Evolutionary conservation across 1,140 invertebrate genomes (phyloP), one percentile per base, ranked within the genome.

Genomic region (Bombus fervidus): DNA sequence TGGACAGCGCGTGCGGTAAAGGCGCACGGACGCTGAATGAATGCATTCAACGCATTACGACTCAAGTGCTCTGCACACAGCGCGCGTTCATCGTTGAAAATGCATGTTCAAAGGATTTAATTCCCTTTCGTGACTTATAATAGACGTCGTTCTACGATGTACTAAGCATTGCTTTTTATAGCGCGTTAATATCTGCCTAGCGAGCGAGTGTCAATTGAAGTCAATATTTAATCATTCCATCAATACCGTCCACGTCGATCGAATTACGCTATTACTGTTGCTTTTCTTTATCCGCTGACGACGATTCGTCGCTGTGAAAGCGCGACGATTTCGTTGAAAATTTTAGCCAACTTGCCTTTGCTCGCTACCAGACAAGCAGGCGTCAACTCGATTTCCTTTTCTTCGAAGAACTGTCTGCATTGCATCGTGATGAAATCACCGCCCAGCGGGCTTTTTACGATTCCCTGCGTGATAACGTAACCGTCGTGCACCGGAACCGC

Each of bases 401-500:
- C 96, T 91, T 97, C 97, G 79, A 98, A 96, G 93, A 97, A 96
- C 88, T 98, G 96, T 90, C 97, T 96, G 68, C 98, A 98, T 92
- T 99, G 98, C 90, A 98, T 96, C 0, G 97, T 97, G 9, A 99
- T 96, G 90, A 99, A 99, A 94, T 99, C 99, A 25, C 99, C 98
- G 28, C 98, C 99, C 4, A 99, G 95, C 0, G 98, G 98, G 31
- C 98, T 98, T 91, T 98, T 98, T 0, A 99, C 98, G 76, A 99
- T 98, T 5, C 98, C 98, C 92, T 98, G 98, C 12, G 97, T 97
- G 9, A 99, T 95, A 10, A 98, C 98, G 95, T 99, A 99, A n/a
- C 98, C 98, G 94, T 98, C 96, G 92, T 98, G 97, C 47, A 99
- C 98, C 12, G 99, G 99, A 8, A 99, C 97, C 18, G 98, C 98